Base-by-base conservation (phyloP, 1,140 invertebrate species). In the Myzus persicae region DNA sequence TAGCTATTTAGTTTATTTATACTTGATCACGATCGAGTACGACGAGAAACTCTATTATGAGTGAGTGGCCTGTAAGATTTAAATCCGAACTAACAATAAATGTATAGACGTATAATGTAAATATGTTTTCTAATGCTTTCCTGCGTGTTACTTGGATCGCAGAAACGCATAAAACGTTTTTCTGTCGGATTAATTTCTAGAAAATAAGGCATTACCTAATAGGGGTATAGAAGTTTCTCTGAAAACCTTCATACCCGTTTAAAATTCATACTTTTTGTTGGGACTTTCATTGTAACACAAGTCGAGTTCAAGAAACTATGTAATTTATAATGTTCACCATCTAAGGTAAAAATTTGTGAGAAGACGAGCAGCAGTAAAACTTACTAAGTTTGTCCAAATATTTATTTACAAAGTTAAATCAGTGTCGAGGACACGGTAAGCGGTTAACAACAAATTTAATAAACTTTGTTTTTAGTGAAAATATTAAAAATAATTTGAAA, bases 361-460 rank as follows among this genome's bases (percentile, higher is more conserved):
- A n/a, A 44, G 4, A 87, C 1, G 31, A 46, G n/a, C 59, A 59
- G 38, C n/a, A 82, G 38, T 44, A 42, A 84, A 38, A 44, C 31
- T 85, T 24, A n/a, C n/a, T n/a, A 88, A 36, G n/a, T 51, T 87
- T 6, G 2, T 20, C 26, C 1, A 31, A 48, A 36, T 2, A 20
- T 51, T 22, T n/a, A n/a, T 87, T 88, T 88, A 88, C 44, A n/a
- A 88, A 88, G n/a, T 88, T 88, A 88, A 88, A 51, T 88, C 46
- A 22, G 7, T 4, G 44, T 4, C 7, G 0, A 46, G 20, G 85
- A 36, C n/a, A 48, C 2, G 4, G 44, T 51, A 48, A 48, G 7
- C 8, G 44, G 8, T 88, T 88, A 38, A 51, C 11, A 51, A 88
- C n/a, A 36, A 46, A 40, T 40, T 51, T 22, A 51, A 36, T 48